Evolutionary conservation across 2,888 invertebrate species (phyloP), one percentile per base, ranked within the genome.

Genomic region (Cantharis flavilabris): DNA sequence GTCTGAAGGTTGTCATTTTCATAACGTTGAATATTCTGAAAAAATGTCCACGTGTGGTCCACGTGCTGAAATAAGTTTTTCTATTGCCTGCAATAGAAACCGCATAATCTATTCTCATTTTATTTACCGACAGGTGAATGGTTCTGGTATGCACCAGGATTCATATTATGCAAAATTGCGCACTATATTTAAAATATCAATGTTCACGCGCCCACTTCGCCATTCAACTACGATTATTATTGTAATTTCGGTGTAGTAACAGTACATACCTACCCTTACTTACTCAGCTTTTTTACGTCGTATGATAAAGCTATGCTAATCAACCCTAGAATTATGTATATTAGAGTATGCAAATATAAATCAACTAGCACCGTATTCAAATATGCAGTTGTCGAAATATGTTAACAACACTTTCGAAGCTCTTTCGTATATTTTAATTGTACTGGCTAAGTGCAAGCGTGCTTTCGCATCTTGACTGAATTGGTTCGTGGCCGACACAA

Each of bases 141-240:
- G 73, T 74, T 74, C 49, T 69, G 26, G 64, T 70, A 70, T 70
- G 49, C 72, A 70, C 72, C 49, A 63, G 67, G 67, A 72, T 70
- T 70, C 70, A 77, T 78, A 11, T 30, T 30, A 82, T 80, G 79
- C 79, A 77, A 78, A 81, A 79, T 26, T 79, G 78, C 80, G 81
- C 78, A 76, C 78, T 62, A 75, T 74, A 79, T 80, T 80, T 79
- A 79, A 79, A 80, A 81, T 81, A 81, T 82, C 82, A 82, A 81
- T 82, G 82, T 80, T 81, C 82, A 81, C 82, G 82, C 79, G 81
- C 81, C 79, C 72, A 79, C 73, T 73, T 80, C 78, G 64, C 78
- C 73, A 80, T 81, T 78, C 76, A 75, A 64, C 28, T 33, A 49
- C 64, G 67, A 74, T 78, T 76, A 76, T 78, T 79, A 73, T 76